Base-by-base conservation (phyloP, 2,888 invertebrate genomes). In the Linyphia triangularis region DNA sequence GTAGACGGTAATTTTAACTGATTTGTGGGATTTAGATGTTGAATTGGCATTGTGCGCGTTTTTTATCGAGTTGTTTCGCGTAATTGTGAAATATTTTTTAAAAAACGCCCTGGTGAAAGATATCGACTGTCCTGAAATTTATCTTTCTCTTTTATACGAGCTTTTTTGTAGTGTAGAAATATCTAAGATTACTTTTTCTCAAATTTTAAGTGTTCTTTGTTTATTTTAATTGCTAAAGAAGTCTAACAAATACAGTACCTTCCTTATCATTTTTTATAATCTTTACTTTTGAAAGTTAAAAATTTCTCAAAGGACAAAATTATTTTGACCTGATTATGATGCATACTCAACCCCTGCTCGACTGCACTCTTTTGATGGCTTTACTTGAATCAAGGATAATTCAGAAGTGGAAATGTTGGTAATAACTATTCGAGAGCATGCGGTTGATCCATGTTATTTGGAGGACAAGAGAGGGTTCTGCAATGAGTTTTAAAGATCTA, bases 381-480 rank as follows among this genome's bases (percentile, higher is more conserved):
- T n/a, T n/a, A n/a, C n/a, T n/a, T n/a, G n/a, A n/a, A n/a, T 16
- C 51, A 51, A 51, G 16, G 51, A 51, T 51, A 51, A 51, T n/a
- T 5, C 9, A 16, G 16, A 51, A 51, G 51, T 51, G 51, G 51
- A 51, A 51, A 51, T 51, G 51, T 3, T n/a, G 5, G n/a, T 51
- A 51, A 51, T n/a, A 5, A 13, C 51, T n/a, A 51, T 51, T 51
- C 51, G n/a, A 51, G 51, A 51, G n/a, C 16, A 51, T 51, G 51
- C n/a, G 13, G 13, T n/a, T 51, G 51, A 51, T n/a, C 51, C 51
- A 51, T 51, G 51, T 5, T 51, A 51, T 51, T 51, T 51, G 75
- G 59, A 19, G 77, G 63, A 77, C 77, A 77, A 63, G 73, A 73
- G 19, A 73, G 37, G 16, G 24, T 75, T 10, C 22, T 5, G 22